These are phyloP conservation scores for Sebastolobus altivelis DNA, from an alignment of 2,797 vertebrate species.

Conservation along the genomic window DNA sequence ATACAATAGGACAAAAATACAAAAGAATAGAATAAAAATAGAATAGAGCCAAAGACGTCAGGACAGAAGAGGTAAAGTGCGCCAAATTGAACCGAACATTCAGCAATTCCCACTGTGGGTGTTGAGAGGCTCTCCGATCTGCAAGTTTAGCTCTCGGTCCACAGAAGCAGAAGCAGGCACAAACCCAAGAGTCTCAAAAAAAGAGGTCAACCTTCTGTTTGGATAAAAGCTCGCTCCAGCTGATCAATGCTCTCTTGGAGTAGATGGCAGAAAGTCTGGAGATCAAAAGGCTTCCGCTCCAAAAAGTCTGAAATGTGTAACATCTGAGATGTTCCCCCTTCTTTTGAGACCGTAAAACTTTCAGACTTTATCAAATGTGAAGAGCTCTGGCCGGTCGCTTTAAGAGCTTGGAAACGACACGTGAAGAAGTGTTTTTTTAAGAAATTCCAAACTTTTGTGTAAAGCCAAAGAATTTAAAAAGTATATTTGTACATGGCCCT, in stretches of 20 bases:
- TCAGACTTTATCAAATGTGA: slow-evolving; percentile 54
- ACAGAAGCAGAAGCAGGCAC: slow-evolving; percentile 42
- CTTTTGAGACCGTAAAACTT: slow-evolving; percentile 51
- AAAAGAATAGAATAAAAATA: slow-evolving; percentile 21
- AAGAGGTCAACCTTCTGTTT: slow-evolving; percentile 61
- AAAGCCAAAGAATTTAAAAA: slow-evolving; percentile 24
- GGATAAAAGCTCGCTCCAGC: slow-evolving; percentile 57
- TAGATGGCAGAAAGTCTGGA: slow-evolving; percentile 40
- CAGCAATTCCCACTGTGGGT: slow-evolving; percentile 36
- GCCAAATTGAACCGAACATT: slow-evolving; percentile 35
- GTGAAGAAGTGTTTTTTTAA: slow-evolving; percentile 26
- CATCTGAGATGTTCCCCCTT: slow-evolving; percentile 47
- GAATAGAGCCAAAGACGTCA: slow-evolving; percentile 14
- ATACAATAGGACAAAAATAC: slow-evolving; percentile 25
- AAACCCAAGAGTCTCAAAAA: slow-evolving; percentile 33
- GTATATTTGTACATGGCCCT: not conserved
- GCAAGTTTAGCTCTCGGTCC: slow-evolving; percentile 33
- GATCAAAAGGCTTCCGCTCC: slow-evolving; percentile 55
- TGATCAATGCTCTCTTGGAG: slow-evolving; percentile 56
- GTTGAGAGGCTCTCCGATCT: slow-evolving; percentile 51
- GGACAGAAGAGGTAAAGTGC: slow-evolving; percentile 3
- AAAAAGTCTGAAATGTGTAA: slow-evolving; percentile 56
- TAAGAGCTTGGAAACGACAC: slow-evolving; percentile 37
- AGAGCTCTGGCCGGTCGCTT: slow-evolving; percentile 54
- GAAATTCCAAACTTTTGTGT: slow-evolving; percentile 11